Conservation (phyloP, 2,113 vertebrate genomes). For the Hippocampus comes region DNA sequence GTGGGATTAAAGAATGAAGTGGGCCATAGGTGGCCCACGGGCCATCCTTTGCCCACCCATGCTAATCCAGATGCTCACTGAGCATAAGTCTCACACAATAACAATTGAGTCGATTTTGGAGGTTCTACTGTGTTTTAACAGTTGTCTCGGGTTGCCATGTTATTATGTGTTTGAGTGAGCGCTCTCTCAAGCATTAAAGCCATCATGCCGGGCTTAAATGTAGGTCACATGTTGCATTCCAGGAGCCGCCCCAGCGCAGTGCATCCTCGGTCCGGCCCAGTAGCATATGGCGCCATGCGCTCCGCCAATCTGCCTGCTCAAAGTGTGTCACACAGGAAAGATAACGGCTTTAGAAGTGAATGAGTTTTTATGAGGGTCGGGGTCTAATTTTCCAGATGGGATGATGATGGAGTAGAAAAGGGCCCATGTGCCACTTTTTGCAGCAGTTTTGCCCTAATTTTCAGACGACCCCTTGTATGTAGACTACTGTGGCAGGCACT, state of each 20-base stretch:
- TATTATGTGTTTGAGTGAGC: not conserved
- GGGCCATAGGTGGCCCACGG: no score
- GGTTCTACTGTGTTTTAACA: not conserved
- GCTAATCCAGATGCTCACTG: not conserved
- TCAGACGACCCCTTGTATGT: not conserved
- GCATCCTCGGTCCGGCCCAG: constrained; percentile 2
- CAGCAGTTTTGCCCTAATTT: constrained; percentile 46
- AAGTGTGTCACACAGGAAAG: constrained; percentile 13
- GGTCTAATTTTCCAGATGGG: constrained; percentile 27
- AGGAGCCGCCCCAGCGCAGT: not conserved
- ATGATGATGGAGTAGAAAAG: constrained; percentile 20
- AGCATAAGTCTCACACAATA: not conserved
- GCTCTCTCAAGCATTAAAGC: not conserved
- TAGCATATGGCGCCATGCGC: constrained; percentile 47
- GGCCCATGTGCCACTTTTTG: constrained; percentile 35
- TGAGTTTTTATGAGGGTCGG: constrained; percentile 5
- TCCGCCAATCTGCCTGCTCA: constrained; percentile 34
- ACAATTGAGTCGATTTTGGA: not conserved
- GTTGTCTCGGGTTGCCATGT: not conserved
- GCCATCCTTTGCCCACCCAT: no score
- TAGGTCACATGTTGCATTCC: constrained; percentile 1
- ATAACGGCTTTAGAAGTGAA: constrained; percentile 38
- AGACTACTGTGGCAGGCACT: not conserved
- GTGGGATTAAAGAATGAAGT: no score
- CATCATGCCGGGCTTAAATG: not conserved